Evolutionary conservation across 2,888 invertebrate species (phyloP).

Genomic region (Drosophila fulvimacula): DNA sequence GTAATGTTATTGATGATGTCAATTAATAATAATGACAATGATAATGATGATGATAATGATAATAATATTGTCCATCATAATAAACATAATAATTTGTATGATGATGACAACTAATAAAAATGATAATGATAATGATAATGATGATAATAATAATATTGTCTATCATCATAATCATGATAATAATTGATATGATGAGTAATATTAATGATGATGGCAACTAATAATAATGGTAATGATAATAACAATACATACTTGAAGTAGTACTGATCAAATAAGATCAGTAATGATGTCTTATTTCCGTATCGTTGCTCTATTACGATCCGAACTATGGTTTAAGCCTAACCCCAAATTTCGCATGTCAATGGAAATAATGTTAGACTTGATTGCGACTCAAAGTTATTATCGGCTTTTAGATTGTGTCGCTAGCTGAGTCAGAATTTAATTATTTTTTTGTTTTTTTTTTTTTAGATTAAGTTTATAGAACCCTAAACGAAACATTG

Average conservation of each 20-base stretch:
- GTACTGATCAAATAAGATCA: not conserved
- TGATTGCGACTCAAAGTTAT: not conserved
- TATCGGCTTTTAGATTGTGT: not conserved
- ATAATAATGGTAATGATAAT: not conserved
- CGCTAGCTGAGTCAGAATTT: not conserved
- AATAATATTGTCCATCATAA: not conserved
- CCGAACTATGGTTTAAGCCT: not conserved
- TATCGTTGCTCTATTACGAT: not conserved
- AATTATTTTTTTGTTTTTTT: not conserved
- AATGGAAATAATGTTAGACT: not conserved
- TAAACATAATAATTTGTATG: too few species aligned
- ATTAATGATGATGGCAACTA: not conserved
- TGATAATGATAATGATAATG: too few species aligned
- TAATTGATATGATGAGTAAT: too few species aligned
- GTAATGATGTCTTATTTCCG: not conserved
- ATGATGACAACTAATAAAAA: too few species aligned
- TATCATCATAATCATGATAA: not conserved
- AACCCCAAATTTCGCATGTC: not conserved
- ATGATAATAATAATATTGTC: not conserved
- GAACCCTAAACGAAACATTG: not conserved
- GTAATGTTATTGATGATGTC: too few species aligned
- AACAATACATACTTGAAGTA: not conserved
- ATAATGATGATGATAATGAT: not conserved
- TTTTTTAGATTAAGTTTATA: not conserved
- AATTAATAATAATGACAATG: too few species aligned